Percentiles rank a stretch among this genome's conserved stretches.
Conservation (phyloP, 2,888 invertebrate species). For the Galerucella pusilla region DNA sequence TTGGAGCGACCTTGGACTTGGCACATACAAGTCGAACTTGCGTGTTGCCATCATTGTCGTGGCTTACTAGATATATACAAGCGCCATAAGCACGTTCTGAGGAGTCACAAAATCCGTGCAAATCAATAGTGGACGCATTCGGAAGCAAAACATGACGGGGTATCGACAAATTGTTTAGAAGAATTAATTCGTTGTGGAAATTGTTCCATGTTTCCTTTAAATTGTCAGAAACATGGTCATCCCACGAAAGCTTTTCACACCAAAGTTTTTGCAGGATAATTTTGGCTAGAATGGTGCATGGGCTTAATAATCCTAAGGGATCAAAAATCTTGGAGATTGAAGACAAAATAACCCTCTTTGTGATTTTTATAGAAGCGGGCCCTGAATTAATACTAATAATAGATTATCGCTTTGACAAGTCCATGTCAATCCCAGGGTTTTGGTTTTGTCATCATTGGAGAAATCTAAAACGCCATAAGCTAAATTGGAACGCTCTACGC, state of each 20-base stretch:
- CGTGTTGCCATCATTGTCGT: background rate
- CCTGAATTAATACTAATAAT: constrained; percentile 6
- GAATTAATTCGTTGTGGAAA: constrained; percentile 15
- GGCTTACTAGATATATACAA: constrained; percentile 22
- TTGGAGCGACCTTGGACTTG: constrained; percentile 23
- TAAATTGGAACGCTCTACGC: too few species aligned
- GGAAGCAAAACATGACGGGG: constrained; percentile 16
- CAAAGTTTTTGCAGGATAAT: constrained; percentile 6
- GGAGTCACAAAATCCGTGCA: constrained; percentile 28
- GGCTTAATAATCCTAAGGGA: constrained; percentile 19
- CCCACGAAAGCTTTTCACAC: background rate
- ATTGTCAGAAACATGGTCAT: constrained; percentile 8
- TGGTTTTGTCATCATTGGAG: constrained; percentile 7
- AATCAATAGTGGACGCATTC: constrained; percentile 3
- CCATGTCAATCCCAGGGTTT: constrained; percentile 19
- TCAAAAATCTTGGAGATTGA: constrained; percentile 20
- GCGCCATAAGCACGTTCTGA: constrained; percentile 30
- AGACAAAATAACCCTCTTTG: constrained; percentile 10
- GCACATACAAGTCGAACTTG: constrained; percentile 18
- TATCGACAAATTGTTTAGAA: constrained; percentile 16
- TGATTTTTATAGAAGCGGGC: background rate
- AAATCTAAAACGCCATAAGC: background rate
- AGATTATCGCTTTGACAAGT: constrained; percentile 5
- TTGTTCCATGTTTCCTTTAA: constrained; percentile 11
- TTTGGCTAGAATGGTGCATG: constrained; percentile 5